Conservation (phyloP, 2,113 vertebrate species). For the Cynoglossus semilaevis region DNA sequence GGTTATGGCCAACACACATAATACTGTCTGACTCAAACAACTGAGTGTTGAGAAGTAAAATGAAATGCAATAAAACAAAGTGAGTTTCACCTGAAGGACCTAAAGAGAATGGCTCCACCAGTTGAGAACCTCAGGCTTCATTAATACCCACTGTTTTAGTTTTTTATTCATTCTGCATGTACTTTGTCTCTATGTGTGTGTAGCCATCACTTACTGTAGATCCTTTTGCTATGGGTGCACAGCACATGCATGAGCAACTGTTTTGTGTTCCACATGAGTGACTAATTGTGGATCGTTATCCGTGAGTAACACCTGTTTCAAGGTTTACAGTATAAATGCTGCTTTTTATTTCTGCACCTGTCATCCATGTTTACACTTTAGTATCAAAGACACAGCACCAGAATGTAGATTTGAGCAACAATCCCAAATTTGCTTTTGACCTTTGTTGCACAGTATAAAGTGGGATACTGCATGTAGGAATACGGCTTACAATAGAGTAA, state of each 20-base stretch:
- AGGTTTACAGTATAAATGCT: constrained; percentile 31
- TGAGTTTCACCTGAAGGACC: too few relatives aligned
- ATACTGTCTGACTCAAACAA: too few relatives aligned
- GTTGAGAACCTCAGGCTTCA: constrained; percentile 5
- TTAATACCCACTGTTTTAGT: constrained; percentile 27
- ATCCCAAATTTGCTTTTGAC: constrained; percentile 46
- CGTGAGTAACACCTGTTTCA: constrained; percentile 49
- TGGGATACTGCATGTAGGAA: constrained; percentile 38
- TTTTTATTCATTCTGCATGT: constrained; percentile 50
- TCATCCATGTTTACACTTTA: constrained; percentile 41
- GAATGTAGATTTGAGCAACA: constrained; percentile 35
- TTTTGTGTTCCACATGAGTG: constrained; percentile 46
- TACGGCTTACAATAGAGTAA: constrained; percentile 48
- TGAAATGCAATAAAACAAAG: too few relatives aligned
- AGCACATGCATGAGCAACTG: constrained; percentile 49
- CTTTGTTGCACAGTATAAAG: constrained; percentile 53
- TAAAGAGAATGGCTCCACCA: too few relatives aligned
- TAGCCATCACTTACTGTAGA: constrained; percentile 29
- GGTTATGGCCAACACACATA: too few relatives aligned
- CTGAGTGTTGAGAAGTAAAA: too few relatives aligned
- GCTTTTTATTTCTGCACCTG: constrained; percentile 30
- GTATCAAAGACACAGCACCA: constrained; percentile 57
- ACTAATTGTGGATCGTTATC: constrained; percentile 58
- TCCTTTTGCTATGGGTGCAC: constrained; percentile 21
- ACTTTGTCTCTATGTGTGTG: constrained; percentile 20